Evolutionary conservation across 1,140 invertebrate genomes (phyloP).

Genomic region (Camponotus vicinus): DNA sequence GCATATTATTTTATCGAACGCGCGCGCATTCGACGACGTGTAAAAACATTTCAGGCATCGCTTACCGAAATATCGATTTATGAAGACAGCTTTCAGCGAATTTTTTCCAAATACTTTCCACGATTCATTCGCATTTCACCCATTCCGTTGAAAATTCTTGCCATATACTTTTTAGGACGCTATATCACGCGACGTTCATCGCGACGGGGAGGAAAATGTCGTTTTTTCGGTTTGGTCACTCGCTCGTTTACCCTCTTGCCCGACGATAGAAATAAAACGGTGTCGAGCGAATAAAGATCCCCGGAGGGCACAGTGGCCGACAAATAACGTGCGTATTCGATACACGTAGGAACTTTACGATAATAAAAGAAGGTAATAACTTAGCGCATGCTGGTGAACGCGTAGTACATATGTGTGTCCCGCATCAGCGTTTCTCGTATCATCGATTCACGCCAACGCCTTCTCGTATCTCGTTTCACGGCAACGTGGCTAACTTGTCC

Average conservation of each 20-base stretch:
- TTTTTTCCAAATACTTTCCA: conserved; percentile 13
- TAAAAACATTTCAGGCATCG: conserved; percentile 1
- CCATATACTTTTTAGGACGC: conserved; percentile 2
- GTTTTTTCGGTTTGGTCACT: conserved; percentile 16
- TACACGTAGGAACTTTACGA: conserved; percentile 73
- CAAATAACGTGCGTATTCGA: conserved; percentile 73
- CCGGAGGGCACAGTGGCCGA: background rate
- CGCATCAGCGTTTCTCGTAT: background rate
- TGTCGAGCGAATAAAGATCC: conserved; percentile 51
- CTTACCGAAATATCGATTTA: conserved; percentile 20
- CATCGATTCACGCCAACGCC: background rate
- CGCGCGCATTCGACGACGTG: conserved; percentile 6
- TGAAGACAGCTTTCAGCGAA: background rate
- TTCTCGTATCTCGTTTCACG: background rate
- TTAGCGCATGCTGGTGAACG: background rate
- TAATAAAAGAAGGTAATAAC: conserved; percentile 76
- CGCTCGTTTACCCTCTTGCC: conserved; percentile 4
- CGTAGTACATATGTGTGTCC: background rate
- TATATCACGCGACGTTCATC: conserved; percentile 8
- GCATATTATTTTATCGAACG: conserved; percentile 46
- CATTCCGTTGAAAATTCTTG: conserved; percentile 13
- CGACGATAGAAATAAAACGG: conserved; percentile 26
- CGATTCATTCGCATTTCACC: conserved; percentile 6
- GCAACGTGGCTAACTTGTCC: conserved; percentile 33
- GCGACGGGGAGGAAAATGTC: conserved; percentile 19